Base-by-base conservation (phyloP, 2,797 vertebrate genomes). In the Myotis pilosus region DNA sequence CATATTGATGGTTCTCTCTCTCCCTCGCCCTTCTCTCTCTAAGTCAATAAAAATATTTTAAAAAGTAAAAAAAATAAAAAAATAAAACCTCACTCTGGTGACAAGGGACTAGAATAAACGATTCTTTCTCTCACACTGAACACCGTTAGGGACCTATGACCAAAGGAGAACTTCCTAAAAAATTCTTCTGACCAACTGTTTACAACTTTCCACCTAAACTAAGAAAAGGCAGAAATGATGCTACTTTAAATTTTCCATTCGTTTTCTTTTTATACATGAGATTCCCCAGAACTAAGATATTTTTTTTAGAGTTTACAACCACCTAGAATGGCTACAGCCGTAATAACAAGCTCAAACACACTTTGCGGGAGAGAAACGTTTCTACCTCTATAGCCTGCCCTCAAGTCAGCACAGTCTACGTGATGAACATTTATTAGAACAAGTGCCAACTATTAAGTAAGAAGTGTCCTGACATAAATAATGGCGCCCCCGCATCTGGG, bases 141-240 rank as follows among this genome's bases (percentile, higher is more conserved):
- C 3, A 22, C 25, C 25, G 23, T 33, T 6, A 49, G 36, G 8
- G 69, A 15, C 30, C 82, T 7, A 15, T 0, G 8, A 80, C 49
- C 60, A 91, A 60, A 72, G 36, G 4, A 78, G 13, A 49, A 57
- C 16, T 44, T 44, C 68, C 57, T 60, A 64, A 49, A 75, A 53
- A 47, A 49, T 23, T 36, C n/a, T 84, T 69, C n/a, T 78, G 23
- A 69, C 16, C 66, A 53, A 74, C 1, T 41, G 5, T 44, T 89
- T 69, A 82, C 17, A 68, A 38, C 16, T 68, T 86, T 82, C 75
- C 25, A 44, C 66, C 49, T 57, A 25, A 81, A 85, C 15, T 38
- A 33, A 57, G 23, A 23, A 15, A 72, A 33, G 22, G 22, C 7
- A 3, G 25, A 84, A 86, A 75, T 10, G 13, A 82, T 23, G 17